A percentile compares a stretch with the other conserved stretches of the same genome.
phyloP scores from a whole-genome alignment of 2,888 invertebrate genomes.

The Quadroppia sp. region DNA sequence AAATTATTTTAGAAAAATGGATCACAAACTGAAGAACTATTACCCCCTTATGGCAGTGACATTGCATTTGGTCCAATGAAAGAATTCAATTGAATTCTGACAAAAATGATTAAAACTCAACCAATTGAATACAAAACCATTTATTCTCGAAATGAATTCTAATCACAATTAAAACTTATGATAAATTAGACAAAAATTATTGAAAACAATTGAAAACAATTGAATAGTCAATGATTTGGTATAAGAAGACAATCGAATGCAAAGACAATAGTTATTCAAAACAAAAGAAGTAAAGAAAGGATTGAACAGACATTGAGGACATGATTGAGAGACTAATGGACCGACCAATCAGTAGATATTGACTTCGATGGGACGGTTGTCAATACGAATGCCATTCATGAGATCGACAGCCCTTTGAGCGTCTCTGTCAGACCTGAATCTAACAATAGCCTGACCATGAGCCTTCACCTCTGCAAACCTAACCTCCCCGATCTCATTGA shows the following conservation, averaged over 20 bases:
- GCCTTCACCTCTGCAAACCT: conserved; percentile 47
- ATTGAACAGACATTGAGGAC: background rate
- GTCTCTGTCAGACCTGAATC: conserved; percentile 46
- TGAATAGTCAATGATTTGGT: background rate
- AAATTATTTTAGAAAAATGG: no score
- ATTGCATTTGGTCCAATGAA: background rate
- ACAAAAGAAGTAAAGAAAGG: background rate
- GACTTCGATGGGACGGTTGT: conserved; percentile 48
- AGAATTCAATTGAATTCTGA: background rate
- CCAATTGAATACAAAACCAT: background rate
- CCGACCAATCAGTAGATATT: conserved; percentile 43
- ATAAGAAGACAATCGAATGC: background rate
- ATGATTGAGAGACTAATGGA: background rate
- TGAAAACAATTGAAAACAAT: background rate
- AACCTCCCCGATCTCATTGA: conserved; percentile 48
- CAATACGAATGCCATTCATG: conserved; percentile 47
- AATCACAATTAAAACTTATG: background rate
- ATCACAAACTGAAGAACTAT: no score
- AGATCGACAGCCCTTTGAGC: conserved; percentile 48
- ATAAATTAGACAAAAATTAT: background rate
- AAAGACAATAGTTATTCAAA: background rate
- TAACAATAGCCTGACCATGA: conserved; percentile 46
- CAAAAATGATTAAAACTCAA: background rate
- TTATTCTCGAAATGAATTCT: background rate
- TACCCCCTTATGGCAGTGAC: no score